A percentile compares a stretch with the other conserved stretches of the same genome.
These are phyloP conservation scores for Caenorhabditis brenneri DNA, from an alignment of 1,140 invertebrate genomes.

Conservation along the genomic window DNA sequence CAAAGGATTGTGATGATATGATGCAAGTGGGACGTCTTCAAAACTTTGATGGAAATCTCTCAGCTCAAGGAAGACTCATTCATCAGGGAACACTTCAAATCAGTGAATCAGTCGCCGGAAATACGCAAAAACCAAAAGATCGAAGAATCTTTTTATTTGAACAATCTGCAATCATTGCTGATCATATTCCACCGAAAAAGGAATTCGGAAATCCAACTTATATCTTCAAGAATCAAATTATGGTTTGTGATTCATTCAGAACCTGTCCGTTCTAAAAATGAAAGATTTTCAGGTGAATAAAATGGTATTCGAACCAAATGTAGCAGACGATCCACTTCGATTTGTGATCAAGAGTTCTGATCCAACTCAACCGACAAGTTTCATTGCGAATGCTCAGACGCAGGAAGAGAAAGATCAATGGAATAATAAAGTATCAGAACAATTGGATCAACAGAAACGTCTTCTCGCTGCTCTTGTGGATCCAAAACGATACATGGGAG, in stretches of 20 bases:
- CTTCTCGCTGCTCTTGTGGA: slow-evolving; percentile 68
- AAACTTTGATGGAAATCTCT: slow-evolving; percentile 96
- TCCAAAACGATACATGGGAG: slow-evolving; percentile 61
- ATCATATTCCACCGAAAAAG: slow-evolving; percentile 77
- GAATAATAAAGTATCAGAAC: slow-evolving; percentile 62
- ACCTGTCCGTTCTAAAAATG: not conserved
- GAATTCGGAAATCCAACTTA: slow-evolving; percentile 93
- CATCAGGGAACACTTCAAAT: slow-evolving; percentile 87
- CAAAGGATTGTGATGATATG: slow-evolving; percentile 97
- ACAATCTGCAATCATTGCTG: slow-evolving; percentile 76
- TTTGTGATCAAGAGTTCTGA: slow-evolving; percentile 67
- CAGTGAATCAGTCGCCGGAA: slow-evolving; percentile 73
- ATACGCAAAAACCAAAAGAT: slow-evolving; percentile 80
- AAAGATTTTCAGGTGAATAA: slow-evolving; percentile 65
- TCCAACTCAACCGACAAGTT: slow-evolving; percentile 61
- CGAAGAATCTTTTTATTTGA: slow-evolving; percentile 96
- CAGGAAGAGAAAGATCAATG: slow-evolving; percentile 69
- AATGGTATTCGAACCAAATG: slow-evolving; percentile 65
- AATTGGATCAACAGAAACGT: slow-evolving; percentile 67
- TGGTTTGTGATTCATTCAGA: slow-evolving; percentile 75
- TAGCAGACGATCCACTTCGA: slow-evolving; percentile 66
- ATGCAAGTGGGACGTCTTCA: slow-evolving; percentile 96
- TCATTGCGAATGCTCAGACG: slow-evolving; percentile 62
- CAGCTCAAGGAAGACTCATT: slow-evolving; percentile 91
- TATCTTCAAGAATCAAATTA: slow-evolving; percentile 93